Conservation (phyloP, 2,888 invertebrate species). For the Callimorpha dominula region DNA sequence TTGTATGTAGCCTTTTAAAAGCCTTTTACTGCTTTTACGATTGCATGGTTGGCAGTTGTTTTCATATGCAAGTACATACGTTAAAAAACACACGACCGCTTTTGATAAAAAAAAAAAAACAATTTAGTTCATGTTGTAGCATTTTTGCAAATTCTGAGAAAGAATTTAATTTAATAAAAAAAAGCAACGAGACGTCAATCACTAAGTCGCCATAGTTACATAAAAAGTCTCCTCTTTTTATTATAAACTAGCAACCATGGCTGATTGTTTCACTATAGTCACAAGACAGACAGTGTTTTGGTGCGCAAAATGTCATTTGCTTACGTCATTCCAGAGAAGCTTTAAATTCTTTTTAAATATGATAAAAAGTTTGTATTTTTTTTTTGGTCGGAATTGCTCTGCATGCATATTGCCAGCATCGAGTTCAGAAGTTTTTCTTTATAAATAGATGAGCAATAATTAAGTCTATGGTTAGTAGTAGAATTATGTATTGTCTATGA, state of each 20-base stretch:
- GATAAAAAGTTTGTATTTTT: not conserved
- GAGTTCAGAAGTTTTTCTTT: not conserved
- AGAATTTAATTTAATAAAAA: not conserved
- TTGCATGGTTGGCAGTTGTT: conserved; percentile 41
- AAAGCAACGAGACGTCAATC: not conserved
- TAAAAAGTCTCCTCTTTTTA: not conserved
- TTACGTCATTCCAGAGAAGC: not conserved
- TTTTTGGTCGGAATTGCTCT: not conserved
- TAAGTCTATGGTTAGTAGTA: not conserved
- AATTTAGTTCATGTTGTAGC: too few species aligned
- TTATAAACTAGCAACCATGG: conserved; percentile 1
- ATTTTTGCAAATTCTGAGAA: too few species aligned
- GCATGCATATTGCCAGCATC: not conserved
- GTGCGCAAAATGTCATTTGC: not conserved
- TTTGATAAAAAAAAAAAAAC: too few species aligned
- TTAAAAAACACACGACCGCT: not conserved
- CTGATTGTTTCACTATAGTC: too few species aligned
- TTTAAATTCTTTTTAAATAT: not conserved
- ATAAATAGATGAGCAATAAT: not conserved
- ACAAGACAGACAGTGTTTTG: conserved; percentile 4
- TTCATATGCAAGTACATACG: conserved; percentile 7
- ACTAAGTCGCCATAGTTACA: not conserved
- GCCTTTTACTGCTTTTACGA: conserved; percentile 42
- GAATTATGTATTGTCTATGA: not conserved
- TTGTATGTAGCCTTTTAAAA: conserved; percentile 57